These are phyloP conservation scores for Lepus townsendii DNA, from an alignment of 2,797 vertebrate species.

Conservation along the genomic window DNA sequence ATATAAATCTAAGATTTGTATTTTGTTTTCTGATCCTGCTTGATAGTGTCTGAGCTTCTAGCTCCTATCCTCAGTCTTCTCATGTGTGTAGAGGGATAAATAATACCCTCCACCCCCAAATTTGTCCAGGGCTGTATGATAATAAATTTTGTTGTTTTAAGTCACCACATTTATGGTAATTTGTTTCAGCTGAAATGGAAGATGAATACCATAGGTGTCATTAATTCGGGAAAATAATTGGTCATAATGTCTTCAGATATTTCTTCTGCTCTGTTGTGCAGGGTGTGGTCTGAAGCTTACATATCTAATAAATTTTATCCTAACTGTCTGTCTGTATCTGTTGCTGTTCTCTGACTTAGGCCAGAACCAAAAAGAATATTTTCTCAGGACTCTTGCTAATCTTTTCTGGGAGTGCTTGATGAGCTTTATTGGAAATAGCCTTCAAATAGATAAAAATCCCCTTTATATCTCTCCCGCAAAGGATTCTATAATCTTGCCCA, in stretches of 20 bases:
- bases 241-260: not conserved
- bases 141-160: not conserved
- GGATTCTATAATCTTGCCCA: not conserved
- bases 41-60: not conserved
- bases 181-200: not conserved
- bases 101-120: not conserved
- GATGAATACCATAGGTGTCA: not conserved
- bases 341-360: not conserved
- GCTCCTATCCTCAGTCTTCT: not conserved
- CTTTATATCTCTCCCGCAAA: not conserved
- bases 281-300: too few species aligned
- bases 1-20: not conserved
- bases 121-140: not conserved
- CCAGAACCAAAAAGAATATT: not conserved
- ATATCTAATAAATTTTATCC: too few species aligned
- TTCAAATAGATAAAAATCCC: not conserved
- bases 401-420: not conserved
- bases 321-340: not conserved
- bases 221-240: not conserved
- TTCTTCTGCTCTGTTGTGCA: not conserved
- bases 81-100: not conserved
- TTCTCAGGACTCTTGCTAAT: not conserved
- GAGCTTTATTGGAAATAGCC: not conserved
- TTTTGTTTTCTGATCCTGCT: not conserved
- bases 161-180: not conserved